phyloP scores from a whole-genome alignment of 35 echinoderm and acorn worm genomes.

The Hemicentrotus pulcherrimus region DNA sequence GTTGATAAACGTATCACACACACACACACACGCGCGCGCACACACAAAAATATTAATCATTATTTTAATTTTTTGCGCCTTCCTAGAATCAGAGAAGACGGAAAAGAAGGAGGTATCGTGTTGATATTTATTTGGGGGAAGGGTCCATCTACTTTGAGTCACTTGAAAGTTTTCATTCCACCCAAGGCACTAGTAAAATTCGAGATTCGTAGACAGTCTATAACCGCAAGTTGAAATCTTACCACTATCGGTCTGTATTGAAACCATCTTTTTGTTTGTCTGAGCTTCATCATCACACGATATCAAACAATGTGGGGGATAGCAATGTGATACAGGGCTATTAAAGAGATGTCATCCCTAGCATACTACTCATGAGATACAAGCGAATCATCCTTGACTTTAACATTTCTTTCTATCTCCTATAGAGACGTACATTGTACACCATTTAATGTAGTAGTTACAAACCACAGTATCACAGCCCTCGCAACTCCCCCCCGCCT shows the following conservation, averaged over 20 bases:
- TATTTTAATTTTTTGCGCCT: too few species aligned
- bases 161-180: not conserved
- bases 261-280: not conserved
- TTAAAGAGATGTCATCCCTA: not conserved
- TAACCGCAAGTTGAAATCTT: not conserved
- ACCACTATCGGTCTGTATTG: not conserved
- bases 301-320: not conserved
- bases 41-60: too few species aligned
- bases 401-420: not conserved
- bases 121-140: too few species aligned
- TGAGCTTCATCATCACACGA: not conserved
- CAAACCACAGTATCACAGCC: too few species aligned
- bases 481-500: too few species aligned
- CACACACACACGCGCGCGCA: too few species aligned
- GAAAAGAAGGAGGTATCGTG: too few species aligned
- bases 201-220: not conserved
- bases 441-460: too few species aligned
- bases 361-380: not conserved
- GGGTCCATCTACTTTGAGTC: not conserved
- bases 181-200: not conserved
- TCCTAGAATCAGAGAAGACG: too few species aligned
- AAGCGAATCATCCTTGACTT: not conserved
- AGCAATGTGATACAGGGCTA: not conserved
- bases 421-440: too few species aligned
- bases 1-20: too few species aligned